phyloP scores from a whole-genome alignment of 2,113 vertebrate genomes.

The Entomyzon cyanotis region DNA sequence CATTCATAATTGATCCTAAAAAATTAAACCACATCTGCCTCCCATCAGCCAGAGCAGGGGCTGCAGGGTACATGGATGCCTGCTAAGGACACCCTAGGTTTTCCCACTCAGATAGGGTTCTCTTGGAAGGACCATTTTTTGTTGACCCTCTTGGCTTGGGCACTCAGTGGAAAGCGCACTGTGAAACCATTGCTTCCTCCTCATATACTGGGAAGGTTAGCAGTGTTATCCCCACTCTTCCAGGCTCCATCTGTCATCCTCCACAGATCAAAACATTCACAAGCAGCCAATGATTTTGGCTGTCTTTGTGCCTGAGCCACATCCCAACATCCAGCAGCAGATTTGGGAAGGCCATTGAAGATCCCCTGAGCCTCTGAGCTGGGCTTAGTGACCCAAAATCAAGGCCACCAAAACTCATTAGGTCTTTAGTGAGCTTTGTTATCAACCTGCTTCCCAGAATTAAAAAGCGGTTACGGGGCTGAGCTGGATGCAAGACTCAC shows the following conservation, averaged over 20 bases:
- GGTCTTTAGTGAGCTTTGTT: background rate
- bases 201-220: background rate
- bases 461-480: accelerated
- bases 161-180: background rate
- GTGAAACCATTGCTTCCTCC: background rate
- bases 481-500: background rate
- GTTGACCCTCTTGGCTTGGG: background rate
- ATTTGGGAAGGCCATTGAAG: background rate
- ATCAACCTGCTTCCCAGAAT: background rate
- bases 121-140: background rate
- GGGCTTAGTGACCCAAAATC: background rate
- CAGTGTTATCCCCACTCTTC: background rate
- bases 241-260: background rate
- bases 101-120: background rate
- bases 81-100: background rate
- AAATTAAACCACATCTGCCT: background rate
- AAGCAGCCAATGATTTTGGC: background rate
- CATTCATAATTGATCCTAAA: background rate
- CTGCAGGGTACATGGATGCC: background rate
- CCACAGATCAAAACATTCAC: background rate
- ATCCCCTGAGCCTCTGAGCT: background rate
- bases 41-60: background rate
- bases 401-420: background rate
- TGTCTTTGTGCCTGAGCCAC: background rate
- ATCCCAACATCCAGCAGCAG: background rate